Evolutionary conservation across 2,888 invertebrate genomes (phyloP).

Genomic region (Lasius fuliginosus): DNA sequence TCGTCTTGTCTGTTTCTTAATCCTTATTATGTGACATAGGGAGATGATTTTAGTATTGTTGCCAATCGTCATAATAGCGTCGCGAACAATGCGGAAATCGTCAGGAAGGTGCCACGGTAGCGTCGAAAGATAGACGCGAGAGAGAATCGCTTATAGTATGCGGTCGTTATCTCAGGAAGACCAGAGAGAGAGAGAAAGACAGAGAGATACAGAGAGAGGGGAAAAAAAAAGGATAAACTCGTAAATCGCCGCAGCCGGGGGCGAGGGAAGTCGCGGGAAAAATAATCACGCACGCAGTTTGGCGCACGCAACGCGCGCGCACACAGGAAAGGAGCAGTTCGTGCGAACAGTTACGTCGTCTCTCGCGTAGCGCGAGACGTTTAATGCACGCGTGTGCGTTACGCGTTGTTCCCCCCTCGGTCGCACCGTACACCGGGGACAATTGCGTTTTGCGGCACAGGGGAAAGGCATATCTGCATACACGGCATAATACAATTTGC

Average conservation of each 20-base stretch:
- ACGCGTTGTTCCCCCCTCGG: background rate
- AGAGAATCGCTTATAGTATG: constrained; percentile 13
- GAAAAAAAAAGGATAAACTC: constrained; percentile 57
- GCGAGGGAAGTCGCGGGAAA: constrained; percentile 56
- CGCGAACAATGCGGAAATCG: constrained; percentile 45
- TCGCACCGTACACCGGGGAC: constrained; percentile 77
- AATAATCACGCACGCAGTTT: constrained; percentile 68
- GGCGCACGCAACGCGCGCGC: constrained; percentile 68
- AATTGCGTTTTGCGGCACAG: constrained; percentile 82
- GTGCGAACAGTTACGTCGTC: constrained; percentile 53
- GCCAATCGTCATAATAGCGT: constrained; percentile 34
- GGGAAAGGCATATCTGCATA: constrained; percentile 71
- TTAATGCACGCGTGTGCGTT: constrained; percentile 40
- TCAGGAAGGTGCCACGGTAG: constrained; percentile 17
- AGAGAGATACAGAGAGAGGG: background rate
- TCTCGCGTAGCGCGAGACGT: constrained; percentile 26
- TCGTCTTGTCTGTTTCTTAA: background rate
- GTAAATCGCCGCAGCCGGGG: constrained; percentile 59
- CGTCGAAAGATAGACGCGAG: constrained; percentile 17
- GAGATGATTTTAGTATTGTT: background rate
- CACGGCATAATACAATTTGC: constrained; percentile 76
- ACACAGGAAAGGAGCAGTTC: constrained; percentile 38
- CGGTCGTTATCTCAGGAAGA: constrained; percentile 70
- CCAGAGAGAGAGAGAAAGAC: background rate
- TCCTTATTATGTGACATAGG: constrained; percentile 5